These are phyloP conservation scores for Fragum sueziense DNA, from an alignment of 2,888 invertebrate genomes.

Conservation along the genomic window DNA sequence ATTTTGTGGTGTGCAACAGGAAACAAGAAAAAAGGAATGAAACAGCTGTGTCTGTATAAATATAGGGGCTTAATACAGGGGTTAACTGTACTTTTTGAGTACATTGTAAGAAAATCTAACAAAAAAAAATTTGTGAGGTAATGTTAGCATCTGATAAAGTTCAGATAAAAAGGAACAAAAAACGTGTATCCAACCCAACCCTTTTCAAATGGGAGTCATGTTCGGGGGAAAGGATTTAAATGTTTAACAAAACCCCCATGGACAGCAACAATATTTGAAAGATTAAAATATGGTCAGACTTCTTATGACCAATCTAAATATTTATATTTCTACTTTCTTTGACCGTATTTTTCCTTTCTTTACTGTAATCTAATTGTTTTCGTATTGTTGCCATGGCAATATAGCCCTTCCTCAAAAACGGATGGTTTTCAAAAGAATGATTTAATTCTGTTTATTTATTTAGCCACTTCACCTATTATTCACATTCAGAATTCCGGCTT, in stretches of 20 bases:
- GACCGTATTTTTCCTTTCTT: background rate
- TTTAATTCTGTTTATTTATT: slow-evolving; percentile 15
- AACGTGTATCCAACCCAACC: no score
- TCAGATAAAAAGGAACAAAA: no score
- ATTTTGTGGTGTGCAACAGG: background rate
- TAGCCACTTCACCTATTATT: slow-evolving; percentile 5
- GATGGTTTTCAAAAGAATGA: background rate
- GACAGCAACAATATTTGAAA: background rate
- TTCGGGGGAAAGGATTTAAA: no score
- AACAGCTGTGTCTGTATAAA: background rate
- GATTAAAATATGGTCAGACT: background rate
- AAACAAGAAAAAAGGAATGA: background rate
- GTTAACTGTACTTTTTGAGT: background rate
- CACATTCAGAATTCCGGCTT: background rate
- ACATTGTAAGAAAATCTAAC: background rate
- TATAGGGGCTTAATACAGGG: no score
- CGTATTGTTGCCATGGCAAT: slow-evolving; percentile 3
- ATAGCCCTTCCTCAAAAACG: background rate
- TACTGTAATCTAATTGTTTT: background rate
- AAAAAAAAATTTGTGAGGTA: no score
- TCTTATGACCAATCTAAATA: background rate
- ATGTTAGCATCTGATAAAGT: no score
- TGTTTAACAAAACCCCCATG: no score
- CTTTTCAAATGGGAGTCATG: no score
- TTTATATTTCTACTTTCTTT: background rate